Conservation (phyloP, 2,888 invertebrate genomes). For the Bombyx huttoni region DNA sequence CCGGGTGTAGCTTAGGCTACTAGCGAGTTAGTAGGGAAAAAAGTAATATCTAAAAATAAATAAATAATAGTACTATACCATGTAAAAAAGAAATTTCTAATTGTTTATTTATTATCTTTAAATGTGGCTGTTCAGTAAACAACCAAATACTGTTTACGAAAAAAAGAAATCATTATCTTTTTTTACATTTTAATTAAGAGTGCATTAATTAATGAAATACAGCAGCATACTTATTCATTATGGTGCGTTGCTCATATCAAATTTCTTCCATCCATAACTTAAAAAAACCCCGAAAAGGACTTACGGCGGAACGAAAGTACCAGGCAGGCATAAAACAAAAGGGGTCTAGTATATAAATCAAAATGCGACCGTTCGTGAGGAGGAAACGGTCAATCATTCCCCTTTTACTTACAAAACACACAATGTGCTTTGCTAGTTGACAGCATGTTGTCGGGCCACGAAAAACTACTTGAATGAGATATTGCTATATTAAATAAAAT, state of each 20-base stretch:
- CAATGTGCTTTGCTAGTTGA: constrained; percentile 25
- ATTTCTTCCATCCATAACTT: constrained; percentile 13
- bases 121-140: too few species aligned
- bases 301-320: constrained; percentile 20
- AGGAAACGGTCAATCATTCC: constrained; percentile 67
- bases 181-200: too few species aligned
- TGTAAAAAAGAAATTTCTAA: too few species aligned
- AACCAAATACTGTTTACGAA: too few species aligned
- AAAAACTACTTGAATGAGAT: background rate
- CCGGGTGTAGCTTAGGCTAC: too few species aligned
- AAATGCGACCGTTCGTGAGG: constrained; percentile 44
- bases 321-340: constrained; percentile 40
- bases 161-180: too few species aligned
- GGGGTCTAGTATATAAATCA: constrained; percentile 38
- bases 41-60: too few species aligned
- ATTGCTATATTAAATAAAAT: background rate
- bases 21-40: too few species aligned
- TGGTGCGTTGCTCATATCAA: background rate
- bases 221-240: background rate
- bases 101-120: too few species aligned
- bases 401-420: constrained; percentile 37
- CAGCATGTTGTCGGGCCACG: constrained; percentile 13
- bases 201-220: background rate
- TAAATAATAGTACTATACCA: too few species aligned
- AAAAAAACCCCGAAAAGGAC: constrained; percentile 28